Base-by-base conservation (phyloP, 2,888 invertebrate species). In the Drosophila atroscutellata region DNA sequence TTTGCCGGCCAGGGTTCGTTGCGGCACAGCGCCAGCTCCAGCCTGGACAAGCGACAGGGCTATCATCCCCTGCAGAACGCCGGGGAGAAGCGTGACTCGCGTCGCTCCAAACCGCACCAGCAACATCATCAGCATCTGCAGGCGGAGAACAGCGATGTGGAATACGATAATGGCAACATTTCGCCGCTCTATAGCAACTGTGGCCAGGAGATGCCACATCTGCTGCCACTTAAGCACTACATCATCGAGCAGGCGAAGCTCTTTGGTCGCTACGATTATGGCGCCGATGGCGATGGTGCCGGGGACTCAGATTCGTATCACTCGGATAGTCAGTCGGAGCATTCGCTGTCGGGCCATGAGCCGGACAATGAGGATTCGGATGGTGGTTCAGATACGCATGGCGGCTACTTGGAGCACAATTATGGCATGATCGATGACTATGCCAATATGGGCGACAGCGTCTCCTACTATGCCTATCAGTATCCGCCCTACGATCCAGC, bases 211-310 rank as follows among this genome's bases (percentile, higher is more conserved):
- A 94, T 95, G 94, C 96, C 96, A 81, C 97, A 97, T 91, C 93
- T 97, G 75, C 92, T 97, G 89, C 97, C 97, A 13, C 93, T 98
- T 75, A 97, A 97, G 92, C 97, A 97, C 93, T 98, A 97, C 91
- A 96, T 98, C 82, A 94, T 98, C 88, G 97, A 97, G 90, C 98
- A 98, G 93, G 96, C 96, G 0, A 96, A 96, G 80, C 72, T 86
- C 6, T 75, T 93, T 94, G 96, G 95, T 85, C 95, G 96, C 89
- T 95, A 95, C 79, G 95, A 95, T 42, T 95, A 96, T 88, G 95
- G 83, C 3, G 74, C 37, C 18, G 72, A 77, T 61, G 75, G 83
- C 0, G 77, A 77, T 11, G 77, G 80, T 90, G 94, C 95, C 57
- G 94, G 95, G 39, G 95, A 95, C 90, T 96, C 96, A 4, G 97